Evolutionary conservation across 2,888 invertebrate species (phyloP).

Genomic region (Erebia aethiops): DNA sequence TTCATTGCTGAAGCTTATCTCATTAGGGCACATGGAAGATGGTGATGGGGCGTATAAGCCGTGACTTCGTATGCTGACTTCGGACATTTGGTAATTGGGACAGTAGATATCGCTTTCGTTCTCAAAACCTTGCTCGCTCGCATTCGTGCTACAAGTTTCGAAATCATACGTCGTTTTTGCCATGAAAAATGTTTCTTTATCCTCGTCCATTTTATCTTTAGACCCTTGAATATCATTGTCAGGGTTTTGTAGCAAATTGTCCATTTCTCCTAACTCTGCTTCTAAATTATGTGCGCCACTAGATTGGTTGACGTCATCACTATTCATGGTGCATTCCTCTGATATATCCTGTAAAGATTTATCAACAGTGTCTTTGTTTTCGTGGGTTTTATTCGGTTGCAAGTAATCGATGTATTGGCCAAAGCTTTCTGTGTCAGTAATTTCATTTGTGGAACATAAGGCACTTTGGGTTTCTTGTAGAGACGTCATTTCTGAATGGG

Average conservation of each 20-base stretch:
- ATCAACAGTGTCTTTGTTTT: constrained; percentile 64
- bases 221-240: constrained; percentile 53
- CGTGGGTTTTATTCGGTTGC: constrained; percentile 64
- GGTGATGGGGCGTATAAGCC: constrained; percentile 85
- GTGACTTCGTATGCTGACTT: constrained; percentile 85
- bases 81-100: constrained; percentile 84
- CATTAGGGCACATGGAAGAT: constrained; percentile 78
- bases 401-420: constrained; percentile 77
- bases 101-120: constrained; percentile 85
- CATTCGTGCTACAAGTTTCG: constrained; percentile 75
- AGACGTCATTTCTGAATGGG: constrained; percentile 76
- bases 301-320: constrained; percentile 67
- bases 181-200: constrained; percentile 70
- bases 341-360: constrained; percentile 76
- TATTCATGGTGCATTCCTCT: constrained; percentile 76
- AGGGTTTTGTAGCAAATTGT: constrained; percentile 61
- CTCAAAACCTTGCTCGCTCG: constrained; percentile 76
- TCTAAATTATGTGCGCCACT: constrained; percentile 62
- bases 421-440: constrained; percentile 79
- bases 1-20: constrained; percentile 77
- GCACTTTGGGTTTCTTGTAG: constrained; percentile 78
- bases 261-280: constrained; percentile 56
- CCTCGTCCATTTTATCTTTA: constrained; percentile 67
- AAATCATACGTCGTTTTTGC: constrained; percentile 74
- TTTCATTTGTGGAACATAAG: constrained; percentile 77